A percentile compares a stretch with the other conserved stretches of the same genome.
phyloP scores from a whole-genome alignment of 2,113 vertebrate genomes.

The Brachyhypopomus occidentalis region DNA sequence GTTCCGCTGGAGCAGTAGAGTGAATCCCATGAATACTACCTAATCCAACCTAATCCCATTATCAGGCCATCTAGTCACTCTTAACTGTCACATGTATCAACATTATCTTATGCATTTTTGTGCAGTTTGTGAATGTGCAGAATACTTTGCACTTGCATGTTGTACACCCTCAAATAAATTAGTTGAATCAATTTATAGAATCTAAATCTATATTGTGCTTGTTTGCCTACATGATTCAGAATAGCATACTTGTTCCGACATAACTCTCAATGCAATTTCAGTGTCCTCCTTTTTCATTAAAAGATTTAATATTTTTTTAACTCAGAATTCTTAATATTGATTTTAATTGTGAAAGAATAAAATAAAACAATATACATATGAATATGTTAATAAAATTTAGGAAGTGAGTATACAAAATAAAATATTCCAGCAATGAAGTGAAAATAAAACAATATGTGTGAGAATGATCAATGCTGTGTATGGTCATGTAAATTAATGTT shows the following conservation, averaged over 20 bases:
- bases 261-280: too few relatives aligned
- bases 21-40: not conserved
- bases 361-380: not conserved
- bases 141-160: not conserved
- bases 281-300: too few relatives aligned
- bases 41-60: not conserved
- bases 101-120: not conserved
- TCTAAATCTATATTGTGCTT: not conserved
- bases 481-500: too few relatives aligned
- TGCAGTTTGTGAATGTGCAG: not conserved
- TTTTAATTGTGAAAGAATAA: too few relatives aligned
- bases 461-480: too few relatives aligned
- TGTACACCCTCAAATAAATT: not conserved
- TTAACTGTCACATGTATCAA: constrained; percentile 3
- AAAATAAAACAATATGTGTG: too few relatives aligned
- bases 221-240: not conserved
- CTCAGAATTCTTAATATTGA: too few relatives aligned
- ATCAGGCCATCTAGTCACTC: not conserved
- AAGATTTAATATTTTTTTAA: too few relatives aligned
- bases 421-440: too few relatives aligned
- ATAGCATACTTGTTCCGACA: too few relatives aligned
- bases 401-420: too few relatives aligned
- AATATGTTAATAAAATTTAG: too few relatives aligned
- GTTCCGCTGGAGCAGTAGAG: not conserved
- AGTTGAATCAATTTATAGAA: not conserved